Percentiles rank a stretch among this genome's conserved stretches.
phyloP scores from a whole-genome alignment of 2,797 vertebrate genomes.

The Phoeniculus purpureus region DNA sequence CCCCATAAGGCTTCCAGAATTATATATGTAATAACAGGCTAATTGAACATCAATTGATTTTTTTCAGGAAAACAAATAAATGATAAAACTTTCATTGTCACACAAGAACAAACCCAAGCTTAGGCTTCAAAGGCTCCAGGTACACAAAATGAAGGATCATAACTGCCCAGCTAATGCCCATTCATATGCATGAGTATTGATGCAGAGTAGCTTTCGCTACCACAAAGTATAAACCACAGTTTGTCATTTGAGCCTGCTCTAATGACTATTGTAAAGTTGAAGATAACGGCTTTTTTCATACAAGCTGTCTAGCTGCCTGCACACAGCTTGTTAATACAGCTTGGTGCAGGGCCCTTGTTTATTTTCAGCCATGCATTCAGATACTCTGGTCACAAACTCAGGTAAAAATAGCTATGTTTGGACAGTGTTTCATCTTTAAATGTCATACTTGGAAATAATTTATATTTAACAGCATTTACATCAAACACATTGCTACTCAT shows the following conservation, averaged over 20 bases:
- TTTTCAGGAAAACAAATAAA: background rate
- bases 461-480: background rate
- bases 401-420: background rate
- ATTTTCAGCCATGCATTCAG: background rate
- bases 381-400: background rate
- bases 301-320: background rate
- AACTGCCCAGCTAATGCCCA: background rate
- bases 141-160: background rate
- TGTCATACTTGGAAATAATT: background rate
- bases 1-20: background rate
- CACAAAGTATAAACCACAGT: background rate
- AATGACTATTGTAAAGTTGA: background rate
- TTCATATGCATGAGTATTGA: background rate
- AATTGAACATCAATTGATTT: background rate
- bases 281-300: background rate
- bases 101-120: background rate
- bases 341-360: background rate
- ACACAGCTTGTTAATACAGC: background rate
- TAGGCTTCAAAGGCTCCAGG: background rate
- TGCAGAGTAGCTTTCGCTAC: background rate
- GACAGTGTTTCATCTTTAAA: background rate
- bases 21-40: background rate
- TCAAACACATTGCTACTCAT: background rate
- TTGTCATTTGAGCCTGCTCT: background rate
- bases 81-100: background rate